These are phyloP conservation scores for Echinops telfairi DNA, from an alignment of 2,113 vertebrate species.

Conservation along the genomic window DNA sequence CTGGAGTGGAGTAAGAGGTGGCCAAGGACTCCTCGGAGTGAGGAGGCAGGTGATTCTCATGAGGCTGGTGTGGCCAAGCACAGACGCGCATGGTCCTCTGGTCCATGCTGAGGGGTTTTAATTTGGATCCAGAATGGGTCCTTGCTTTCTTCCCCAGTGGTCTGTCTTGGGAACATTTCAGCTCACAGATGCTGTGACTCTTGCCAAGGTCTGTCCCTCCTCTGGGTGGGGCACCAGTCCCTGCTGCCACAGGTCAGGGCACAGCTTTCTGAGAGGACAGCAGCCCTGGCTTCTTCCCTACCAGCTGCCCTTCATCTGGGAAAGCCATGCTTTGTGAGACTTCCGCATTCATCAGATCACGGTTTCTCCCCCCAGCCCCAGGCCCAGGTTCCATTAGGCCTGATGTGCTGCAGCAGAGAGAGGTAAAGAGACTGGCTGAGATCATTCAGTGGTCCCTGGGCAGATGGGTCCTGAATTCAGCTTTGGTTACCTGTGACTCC, in stretches of 20 bases:
- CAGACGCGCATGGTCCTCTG: neutral
- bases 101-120: neutral
- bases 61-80: neutral
- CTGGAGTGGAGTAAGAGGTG: rapidly evolving
- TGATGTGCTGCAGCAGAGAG: neutral
- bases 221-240: neutral
- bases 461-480: neutral
- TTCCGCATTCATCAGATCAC: neutral
- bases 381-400: neutral
- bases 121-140: neutral
- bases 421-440: neutral
- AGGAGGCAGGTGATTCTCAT: neutral
- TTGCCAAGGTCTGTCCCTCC: neutral
- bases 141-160: neutral
- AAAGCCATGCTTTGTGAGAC: neutral
- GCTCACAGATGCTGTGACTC: neutral
- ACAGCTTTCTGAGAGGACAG: too few relatives aligned
- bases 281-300: neutral
- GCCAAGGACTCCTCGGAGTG: too few relatives aligned
- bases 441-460: neutral
- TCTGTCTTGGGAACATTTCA: neutral
- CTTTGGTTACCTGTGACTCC: neutral
- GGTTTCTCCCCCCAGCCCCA: neutral
- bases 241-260: too few relatives aligned
- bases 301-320: neutral